phyloP scores from a whole-genome alignment of 2,113 vertebrate genomes.

The Pterocles burchelli region DNA sequence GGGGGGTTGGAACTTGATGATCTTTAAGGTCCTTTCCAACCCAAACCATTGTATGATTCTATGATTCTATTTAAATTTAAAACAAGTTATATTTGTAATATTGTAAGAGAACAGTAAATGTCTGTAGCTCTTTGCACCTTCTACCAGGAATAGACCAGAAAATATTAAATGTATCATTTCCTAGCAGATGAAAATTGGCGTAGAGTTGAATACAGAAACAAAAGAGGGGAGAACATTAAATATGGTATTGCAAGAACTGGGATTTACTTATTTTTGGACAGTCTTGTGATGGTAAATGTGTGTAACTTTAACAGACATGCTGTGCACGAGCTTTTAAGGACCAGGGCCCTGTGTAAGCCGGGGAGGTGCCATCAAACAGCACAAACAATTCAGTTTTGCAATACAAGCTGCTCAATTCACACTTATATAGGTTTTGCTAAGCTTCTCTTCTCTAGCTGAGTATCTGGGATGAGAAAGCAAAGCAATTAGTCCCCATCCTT shows the following conservation, averaged over 20 bases:
- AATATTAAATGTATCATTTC: background rate
- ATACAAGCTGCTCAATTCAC: background rate
- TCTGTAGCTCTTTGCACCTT: background rate
- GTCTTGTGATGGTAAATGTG: background rate
- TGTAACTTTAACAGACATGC: background rate
- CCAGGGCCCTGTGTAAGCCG: background rate
- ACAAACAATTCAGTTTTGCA: background rate
- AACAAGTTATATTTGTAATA: background rate
- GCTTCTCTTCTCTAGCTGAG: background rate
- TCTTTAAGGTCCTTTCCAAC: no score
- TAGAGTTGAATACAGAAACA: background rate
- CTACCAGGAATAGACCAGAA: background rate
- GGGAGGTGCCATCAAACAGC: background rate
- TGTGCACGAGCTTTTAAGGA: background rate
- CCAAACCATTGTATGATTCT: background rate
- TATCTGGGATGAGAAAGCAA: background rate
- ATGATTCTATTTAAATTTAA: background rate
- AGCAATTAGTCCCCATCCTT: background rate
- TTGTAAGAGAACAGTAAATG: background rate
- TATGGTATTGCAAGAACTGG: background rate
- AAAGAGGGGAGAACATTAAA: background rate
- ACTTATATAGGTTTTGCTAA: background rate
- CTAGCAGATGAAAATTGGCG: background rate
- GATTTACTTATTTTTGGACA: background rate
- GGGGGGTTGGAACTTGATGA: no score